These are phyloP conservation scores for Tachina fera DNA, from an alignment of 2,888 invertebrate genomes.

Conservation along the genomic window DNA sequence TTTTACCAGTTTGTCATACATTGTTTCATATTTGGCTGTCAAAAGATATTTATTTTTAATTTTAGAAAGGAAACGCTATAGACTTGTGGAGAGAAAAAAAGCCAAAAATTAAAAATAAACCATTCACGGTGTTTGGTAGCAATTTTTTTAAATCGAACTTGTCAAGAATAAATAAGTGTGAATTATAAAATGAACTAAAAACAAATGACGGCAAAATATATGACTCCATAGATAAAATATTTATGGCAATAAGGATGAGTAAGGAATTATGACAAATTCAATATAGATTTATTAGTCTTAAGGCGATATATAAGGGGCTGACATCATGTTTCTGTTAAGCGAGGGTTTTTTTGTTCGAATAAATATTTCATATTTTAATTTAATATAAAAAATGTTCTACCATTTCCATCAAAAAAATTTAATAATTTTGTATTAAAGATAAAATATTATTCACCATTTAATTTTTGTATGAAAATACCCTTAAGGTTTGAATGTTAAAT, in stretches of 20 bases:
- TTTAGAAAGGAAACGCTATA: conserved; percentile 52
- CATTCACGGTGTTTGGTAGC: conserved; percentile 10
- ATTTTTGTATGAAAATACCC: no score
- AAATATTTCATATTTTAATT: no score
- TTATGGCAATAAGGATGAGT: not conserved
- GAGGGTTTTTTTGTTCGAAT: no score
- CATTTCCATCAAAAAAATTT: no score
- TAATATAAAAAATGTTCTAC: no score
- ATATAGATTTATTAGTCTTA: no score
- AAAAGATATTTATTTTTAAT: conserved; percentile 32
- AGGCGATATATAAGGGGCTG: no score
- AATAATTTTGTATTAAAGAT: no score
- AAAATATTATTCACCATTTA: no score
- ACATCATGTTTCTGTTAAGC: no score
- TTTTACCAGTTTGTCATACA: conserved; percentile 45
- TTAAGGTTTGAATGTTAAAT: no score
- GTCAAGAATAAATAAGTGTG: conserved; percentile 43
- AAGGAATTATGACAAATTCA: not conserved
- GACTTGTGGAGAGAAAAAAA: conserved; percentile 2
- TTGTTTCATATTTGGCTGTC: conserved; percentile 52
- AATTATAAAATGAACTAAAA: conserved; percentile 24
- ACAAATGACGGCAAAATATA: conserved; percentile 25
- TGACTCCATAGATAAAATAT: not conserved
- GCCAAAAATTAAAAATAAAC: not conserved
- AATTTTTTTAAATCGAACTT: conserved; percentile 4